A percentile compares a stretch with the other conserved stretches of the same genome.
Conservation (phyloP, 1,140 invertebrate genomes). For the Solenopsis fugax region DNA sequence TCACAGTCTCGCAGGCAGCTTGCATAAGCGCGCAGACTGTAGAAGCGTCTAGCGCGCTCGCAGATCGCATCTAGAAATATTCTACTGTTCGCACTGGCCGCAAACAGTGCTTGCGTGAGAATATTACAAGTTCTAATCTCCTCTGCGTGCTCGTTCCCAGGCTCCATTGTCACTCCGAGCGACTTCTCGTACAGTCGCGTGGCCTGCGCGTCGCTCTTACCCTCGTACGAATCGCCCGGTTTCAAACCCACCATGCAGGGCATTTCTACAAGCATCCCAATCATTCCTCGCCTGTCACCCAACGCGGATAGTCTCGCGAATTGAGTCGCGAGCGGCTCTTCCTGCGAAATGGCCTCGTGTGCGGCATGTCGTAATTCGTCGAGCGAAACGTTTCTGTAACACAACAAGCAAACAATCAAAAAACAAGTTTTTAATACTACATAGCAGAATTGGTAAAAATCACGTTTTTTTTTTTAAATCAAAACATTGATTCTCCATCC, state of each 20-base stretch:
- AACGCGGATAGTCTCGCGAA: constrained; percentile 75
- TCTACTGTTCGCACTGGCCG: constrained; percentile 64
- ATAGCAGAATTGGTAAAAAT: background rate
- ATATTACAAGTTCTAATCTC: constrained; percentile 50
- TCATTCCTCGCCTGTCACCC: constrained; percentile 80
- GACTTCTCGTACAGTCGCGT: constrained; percentile 65
- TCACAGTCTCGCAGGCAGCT: constrained; percentile 79
- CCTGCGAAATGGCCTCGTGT: constrained; percentile 33
- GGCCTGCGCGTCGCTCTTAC: constrained; percentile 79
- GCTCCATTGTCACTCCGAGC: background rate
- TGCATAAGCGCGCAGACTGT: constrained; percentile 67
- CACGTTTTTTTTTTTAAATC: too few relatives aligned
- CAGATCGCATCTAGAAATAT: constrained; percentile 76
- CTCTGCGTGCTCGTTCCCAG: constrained; percentile 18
- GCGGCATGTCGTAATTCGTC: constrained; percentile 52
- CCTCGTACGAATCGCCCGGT: constrained; percentile 72
- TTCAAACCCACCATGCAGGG: constrained; percentile 69
- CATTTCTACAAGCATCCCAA: constrained; percentile 76
- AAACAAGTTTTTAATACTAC: background rate
- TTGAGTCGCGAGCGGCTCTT: constrained; percentile 58
- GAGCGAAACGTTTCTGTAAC: constrained; percentile 57
- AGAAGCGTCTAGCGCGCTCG: constrained; percentile 74
- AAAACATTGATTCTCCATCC: too few relatives aligned
- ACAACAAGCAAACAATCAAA: background rate
- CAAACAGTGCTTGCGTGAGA: constrained; percentile 79